Conservation (phyloP, 2,888 invertebrate species). For the Hydrotaea diabolus region DNA sequence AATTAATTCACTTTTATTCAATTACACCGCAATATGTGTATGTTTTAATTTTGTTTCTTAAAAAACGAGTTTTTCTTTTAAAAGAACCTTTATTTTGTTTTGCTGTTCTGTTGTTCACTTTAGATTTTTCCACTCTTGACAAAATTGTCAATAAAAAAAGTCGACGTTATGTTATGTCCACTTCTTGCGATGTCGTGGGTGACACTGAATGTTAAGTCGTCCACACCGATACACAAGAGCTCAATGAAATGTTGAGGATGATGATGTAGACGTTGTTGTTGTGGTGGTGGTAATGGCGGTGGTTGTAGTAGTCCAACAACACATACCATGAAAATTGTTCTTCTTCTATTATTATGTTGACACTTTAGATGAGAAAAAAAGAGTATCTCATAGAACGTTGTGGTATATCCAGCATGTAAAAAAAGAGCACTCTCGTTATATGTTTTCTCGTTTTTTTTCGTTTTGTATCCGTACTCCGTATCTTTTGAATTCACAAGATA, state of each 20-base stretch:
- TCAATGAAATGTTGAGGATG: constrained; percentile 56
- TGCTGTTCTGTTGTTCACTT: background rate
- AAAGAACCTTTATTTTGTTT: constrained; percentile 28
- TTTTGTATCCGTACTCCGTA: constrained; percentile 59
- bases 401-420: constrained; percentile 46
- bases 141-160: constrained; percentile 21
- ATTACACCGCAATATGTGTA: background rate
- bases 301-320: constrained; percentile 51
- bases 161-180: constrained; percentile 69
- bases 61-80: constrained; percentile 17
- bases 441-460: constrained; percentile 32
- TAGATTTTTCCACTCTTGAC: constrained; percentile 31
- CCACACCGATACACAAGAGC: constrained; percentile 68
- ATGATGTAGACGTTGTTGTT: constrained; percentile 43
- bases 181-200: constrained; percentile 78
- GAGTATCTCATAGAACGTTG: constrained; percentile 54
- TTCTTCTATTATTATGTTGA: constrained; percentile 50
- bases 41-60: constrained; percentile 25
- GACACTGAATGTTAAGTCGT: constrained; percentile 77
- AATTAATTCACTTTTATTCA: constrained; percentile 6
- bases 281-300: constrained; percentile 64
- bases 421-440: constrained; percentile 46
- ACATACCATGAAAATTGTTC: constrained; percentile 21
- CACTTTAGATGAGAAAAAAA: constrained; percentile 61
- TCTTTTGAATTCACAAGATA: constrained; percentile 67